Evolutionary conservation across 1,140 invertebrate genomes (phyloP), one percentile per base, ranked within the genome.

Genomic region (Lucilia sericata): DNA sequence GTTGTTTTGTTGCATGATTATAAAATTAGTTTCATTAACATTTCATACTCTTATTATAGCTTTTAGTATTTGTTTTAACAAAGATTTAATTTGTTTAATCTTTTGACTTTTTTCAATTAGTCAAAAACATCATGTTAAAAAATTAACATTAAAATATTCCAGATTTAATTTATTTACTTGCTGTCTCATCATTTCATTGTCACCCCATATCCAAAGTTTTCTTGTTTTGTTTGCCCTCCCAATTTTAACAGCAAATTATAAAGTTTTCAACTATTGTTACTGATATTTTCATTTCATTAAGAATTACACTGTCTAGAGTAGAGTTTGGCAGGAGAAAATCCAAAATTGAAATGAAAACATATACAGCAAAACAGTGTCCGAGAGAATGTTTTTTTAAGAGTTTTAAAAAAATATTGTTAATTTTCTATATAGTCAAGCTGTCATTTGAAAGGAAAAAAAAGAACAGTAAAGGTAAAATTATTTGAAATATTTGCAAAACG

Each of bases 241-340:
- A 21, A 8, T 70, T 70, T 70, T 19, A 70, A 70, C 65, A 70
- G 65, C 65, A 70, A 70, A 70, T 70, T 70, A 25, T 70, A 70
- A 70, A 70, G 65, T 70, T 70, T 70, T 70, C 5, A 7, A 70
- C 65, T 70, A 76, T 42, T 42, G 75, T 76, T 42, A 47, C 75
- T 76, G 75, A 76, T 76, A 76, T 76, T 76, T 76, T 76, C 75
- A 76, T 76, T 76, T 76, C 75, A 76, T 76, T 76, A 76, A 76
- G 19, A 76, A 76, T 76, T 36, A 76, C 75, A 76, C n/a, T 3
- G 65, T 7, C n/a, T 25, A 21, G 21, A 70, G 21, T 12, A 70
- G n/a, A 2, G 21, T 70, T 70, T 21, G 2, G 19, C 65, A 25
- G 14, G 13, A 60, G 14, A 42, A 42, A 42, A 42, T 42, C 2